Evolutionary conservation across 2,888 invertebrate genomes (phyloP), one percentile per base, ranked within the genome.

Genomic region (Patella ulyssiponensis): DNA sequence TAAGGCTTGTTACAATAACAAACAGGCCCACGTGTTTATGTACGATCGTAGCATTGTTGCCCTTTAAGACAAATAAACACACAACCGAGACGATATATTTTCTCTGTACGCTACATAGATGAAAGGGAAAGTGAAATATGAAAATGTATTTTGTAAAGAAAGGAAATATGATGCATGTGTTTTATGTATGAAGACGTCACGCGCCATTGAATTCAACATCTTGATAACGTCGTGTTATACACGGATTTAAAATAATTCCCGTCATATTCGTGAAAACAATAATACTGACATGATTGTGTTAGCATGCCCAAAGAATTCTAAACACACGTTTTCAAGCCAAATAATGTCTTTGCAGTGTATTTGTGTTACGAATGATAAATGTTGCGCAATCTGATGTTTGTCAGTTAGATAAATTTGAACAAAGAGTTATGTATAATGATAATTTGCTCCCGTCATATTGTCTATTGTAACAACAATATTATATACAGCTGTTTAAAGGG

Each of bases 141-240:
- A 23, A 64, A 64, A 23, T 23, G 20, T 11, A 20, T 20, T 64
- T 64, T 64, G 64, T 12, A 17, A 64, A 14, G 64, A 64, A 64
- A 64, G 20, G 64, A 64, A 64, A 64, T 64, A 64, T 64, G 64
- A 64, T 64, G 20, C 64, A 64, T 64, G 15, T 64, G 64, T 64
- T 64, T 64, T 64, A 23, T 64, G 64, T 23, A 64, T 64, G 23
- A 64, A 64, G 64, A 64, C 23, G 64, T 64, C 20, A 64, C 64
- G 64, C 64, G 64, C 64, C 64, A 64, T 64, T 64, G 64, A 64
- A 23, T 64, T 23, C 64, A 23, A 23, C 9, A 64, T 64, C 64
- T 64, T 64, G 64, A 64, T 64, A 64, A 64, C 20, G 64, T 23
- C 23, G 23, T 23, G 20, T 64, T 12, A 23, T 23, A 64, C 20